These are phyloP conservation scores for Myrmophylax atrothorax DNA, from an alignment of 2,113 vertebrate genomes.

Conservation along the genomic window DNA sequence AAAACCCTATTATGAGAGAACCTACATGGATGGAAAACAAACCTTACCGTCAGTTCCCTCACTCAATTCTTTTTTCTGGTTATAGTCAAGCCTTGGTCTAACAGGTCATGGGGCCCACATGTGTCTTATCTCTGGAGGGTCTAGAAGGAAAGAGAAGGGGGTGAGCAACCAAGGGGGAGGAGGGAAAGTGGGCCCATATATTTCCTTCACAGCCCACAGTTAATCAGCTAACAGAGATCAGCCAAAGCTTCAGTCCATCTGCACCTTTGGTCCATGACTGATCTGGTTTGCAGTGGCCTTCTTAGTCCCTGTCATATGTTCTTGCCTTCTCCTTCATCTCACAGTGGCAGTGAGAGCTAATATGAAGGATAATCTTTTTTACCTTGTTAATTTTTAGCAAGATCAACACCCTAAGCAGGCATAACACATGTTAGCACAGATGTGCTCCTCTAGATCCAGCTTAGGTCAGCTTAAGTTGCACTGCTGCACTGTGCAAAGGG, in stretches of 20 bases:
- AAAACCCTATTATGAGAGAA: not conserved
- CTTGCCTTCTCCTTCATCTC: not conserved
- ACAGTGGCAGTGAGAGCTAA: not conserved
- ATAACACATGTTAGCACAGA: not conserved
- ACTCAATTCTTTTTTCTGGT: not conserved
- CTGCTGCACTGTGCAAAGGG: not conserved
- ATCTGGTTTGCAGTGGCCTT: not conserved
- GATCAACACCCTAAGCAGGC: not conserved
- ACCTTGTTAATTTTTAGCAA: not conserved
- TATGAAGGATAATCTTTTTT: slow-evolving; percentile 7
- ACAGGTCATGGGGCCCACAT: not conserved
- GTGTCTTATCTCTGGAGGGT: not conserved
- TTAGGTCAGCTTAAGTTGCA: slow-evolving; percentile 2
- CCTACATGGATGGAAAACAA: not conserved
- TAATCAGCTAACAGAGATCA: not conserved
- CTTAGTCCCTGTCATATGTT: not conserved
- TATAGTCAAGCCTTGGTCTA: not conserved
- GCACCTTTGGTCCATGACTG: not conserved
- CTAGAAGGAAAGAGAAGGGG: not conserved
- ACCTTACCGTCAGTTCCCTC: not conserved
- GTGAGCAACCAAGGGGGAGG: not conserved
- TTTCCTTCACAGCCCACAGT: not conserved
- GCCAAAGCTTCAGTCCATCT: not conserved
- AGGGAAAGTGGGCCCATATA: not conserved
- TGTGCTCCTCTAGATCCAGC: not conserved